Conservation (phyloP, 2,113 vertebrate species). For the Motacilla tschutschensis region DNA sequence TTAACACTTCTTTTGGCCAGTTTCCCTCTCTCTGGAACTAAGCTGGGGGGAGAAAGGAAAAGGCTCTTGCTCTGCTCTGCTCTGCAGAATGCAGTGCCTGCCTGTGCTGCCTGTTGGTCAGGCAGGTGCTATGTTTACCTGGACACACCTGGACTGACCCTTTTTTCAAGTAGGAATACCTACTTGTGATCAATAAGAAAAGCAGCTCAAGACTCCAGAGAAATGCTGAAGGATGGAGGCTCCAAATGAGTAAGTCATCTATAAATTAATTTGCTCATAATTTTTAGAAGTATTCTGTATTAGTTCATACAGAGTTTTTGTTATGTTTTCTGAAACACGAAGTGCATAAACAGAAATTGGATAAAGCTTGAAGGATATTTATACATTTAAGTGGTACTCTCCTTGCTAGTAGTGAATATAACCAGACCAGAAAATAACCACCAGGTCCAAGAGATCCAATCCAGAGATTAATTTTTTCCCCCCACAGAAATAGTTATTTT, state of each 20-base stretch:
- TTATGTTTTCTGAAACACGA: neutral
- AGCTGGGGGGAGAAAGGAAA: neutral
- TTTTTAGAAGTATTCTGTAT: neutral
- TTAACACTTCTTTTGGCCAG: neutral
- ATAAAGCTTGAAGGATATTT: neutral
- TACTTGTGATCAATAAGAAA: neutral
- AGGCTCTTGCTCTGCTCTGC: neutral
- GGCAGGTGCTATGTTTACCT: neutral
- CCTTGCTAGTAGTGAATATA: neutral
- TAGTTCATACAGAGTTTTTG: neutral
- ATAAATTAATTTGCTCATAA: neutral
- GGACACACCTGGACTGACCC: neutral
- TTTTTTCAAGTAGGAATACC: neutral
- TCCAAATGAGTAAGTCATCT: neutral
- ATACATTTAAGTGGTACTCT: neutral
- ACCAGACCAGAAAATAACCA: neutral
- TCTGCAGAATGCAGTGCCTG: neutral
- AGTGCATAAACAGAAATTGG: neutral
- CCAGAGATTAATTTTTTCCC: neutral
- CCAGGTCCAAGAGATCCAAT: neutral
- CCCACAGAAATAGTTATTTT: neutral
- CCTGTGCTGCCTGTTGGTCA: neutral
- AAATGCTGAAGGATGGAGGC: neutral
- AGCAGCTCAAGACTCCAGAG: neutral
- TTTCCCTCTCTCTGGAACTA: neutral